Evolutionary conservation across 2,113 vertebrate genomes (phyloP).

Genomic region (Apeltes quadracus): DNA sequence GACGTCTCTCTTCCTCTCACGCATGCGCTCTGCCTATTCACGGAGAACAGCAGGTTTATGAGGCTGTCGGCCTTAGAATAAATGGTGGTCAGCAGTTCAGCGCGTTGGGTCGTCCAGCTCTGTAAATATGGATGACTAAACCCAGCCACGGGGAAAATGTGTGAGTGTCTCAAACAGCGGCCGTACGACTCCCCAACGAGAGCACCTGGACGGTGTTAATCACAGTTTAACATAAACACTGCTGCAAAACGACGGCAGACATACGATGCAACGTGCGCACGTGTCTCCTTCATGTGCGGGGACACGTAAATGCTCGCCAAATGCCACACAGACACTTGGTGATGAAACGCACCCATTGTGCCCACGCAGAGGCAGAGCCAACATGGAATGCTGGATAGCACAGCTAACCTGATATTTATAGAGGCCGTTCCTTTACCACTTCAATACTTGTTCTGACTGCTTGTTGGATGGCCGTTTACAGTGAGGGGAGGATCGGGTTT

Average conservation of each 20-base stretch:
- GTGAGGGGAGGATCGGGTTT: background rate
- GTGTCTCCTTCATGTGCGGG: conserved; percentile 42
- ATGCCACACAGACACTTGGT: conserved; percentile 39
- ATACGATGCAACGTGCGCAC: conserved; percentile 46
- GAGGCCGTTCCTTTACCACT: conserved; percentile 14
- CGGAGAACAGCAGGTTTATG: conserved; percentile 69
- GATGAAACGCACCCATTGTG: conserved; percentile 44
- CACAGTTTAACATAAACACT: conserved; percentile 89
- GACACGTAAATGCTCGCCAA: conserved; percentile 28
- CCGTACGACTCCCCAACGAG: conserved; percentile 78
- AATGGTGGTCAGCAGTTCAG: conserved; percentile 86
- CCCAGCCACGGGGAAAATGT: conserved; percentile 80
- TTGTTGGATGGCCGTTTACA: background rate
- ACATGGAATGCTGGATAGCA: background rate
- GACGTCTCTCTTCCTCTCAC: conserved; percentile 33
- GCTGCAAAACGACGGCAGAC: conserved; percentile 81
- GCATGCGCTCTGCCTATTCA: conserved; percentile 60
- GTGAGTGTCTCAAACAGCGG: conserved; percentile 77
- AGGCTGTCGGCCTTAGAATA: conserved; percentile 79
- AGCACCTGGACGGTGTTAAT: conserved; percentile 97
- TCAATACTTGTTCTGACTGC: conserved; percentile 17
- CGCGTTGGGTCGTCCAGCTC: conserved; percentile 69
- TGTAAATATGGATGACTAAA: conserved; percentile 80
- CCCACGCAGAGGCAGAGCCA: conserved; percentile 10
- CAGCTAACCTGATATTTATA: conserved; percentile 1